phyloP scores from a whole-genome alignment of 30 jellyfish, hydroid and myxozoan genomes.

The Chironex yamaguchii region DNA sequence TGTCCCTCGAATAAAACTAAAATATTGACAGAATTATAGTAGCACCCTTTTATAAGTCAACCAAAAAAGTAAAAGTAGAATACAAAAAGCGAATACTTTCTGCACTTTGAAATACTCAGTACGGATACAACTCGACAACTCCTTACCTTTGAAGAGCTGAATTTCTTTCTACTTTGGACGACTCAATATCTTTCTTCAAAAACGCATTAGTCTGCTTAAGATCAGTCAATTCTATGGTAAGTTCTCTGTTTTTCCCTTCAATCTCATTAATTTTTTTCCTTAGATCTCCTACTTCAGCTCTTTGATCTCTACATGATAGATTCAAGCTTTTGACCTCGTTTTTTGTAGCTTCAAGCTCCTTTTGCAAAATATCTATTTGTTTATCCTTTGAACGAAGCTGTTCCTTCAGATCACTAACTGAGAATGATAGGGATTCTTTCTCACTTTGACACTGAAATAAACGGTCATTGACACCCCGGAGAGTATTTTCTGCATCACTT shows the following conservation, averaged over 20 bases:
- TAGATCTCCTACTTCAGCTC: not conserved
- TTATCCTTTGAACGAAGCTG: not conserved
- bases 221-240: not conserved
- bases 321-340: not conserved
- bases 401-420: not conserved
- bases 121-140: too few relatives aligned
- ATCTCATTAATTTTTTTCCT: not conserved
- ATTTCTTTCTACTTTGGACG: not conserved
- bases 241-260: not conserved
- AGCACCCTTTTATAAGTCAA: too few relatives aligned
- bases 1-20: too few relatives aligned
- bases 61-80: not conserved
- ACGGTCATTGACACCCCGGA: not conserved
- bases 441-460: not conserved
- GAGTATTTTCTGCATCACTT: not conserved
- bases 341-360: not conserved
- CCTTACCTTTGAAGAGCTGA: not conserved
- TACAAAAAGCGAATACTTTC: not conserved
- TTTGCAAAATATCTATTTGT: not conserved
- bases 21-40: not conserved
- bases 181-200: not conserved
- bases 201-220: not conserved
- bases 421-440: not conserved
- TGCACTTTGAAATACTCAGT: not conserved
- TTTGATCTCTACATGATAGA: not conserved